phyloP scores from a whole-genome alignment of 2,888 invertebrate genomes.

The Xestobium rufovillosum region DNA sequence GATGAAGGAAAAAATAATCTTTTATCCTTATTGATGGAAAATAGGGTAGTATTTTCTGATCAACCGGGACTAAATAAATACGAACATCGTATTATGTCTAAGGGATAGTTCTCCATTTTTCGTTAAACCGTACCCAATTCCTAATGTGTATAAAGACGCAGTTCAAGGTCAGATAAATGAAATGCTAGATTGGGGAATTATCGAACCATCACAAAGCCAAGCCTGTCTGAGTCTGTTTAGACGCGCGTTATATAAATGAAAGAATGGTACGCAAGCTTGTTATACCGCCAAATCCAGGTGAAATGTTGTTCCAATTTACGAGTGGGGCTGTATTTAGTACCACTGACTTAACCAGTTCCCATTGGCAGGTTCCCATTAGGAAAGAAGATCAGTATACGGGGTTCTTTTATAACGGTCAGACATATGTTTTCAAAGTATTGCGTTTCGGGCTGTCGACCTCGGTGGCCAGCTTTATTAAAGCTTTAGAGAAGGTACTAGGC shows the following conservation, averaged over 20 bases:
- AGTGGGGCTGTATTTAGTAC: too few species aligned
- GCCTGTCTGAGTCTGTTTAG: slow-evolving; percentile 10
- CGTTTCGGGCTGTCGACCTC: background rate
- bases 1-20: too few species aligned
- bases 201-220: slow-evolving; percentile 2
- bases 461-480: background rate
- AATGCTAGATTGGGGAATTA: background rate
- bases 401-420: background rate
- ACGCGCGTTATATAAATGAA: slow-evolving; percentile 12
- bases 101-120: background rate
- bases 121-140: background rate
- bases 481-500: background rate
- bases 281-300: slow-evolving; percentile 1
- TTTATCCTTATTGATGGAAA: too few species aligned
- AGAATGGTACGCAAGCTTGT: slow-evolving; percentile 9
- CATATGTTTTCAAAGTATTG: slow-evolving; percentile 1
- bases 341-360: too few species aligned
- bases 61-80: background rate
- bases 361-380: too few species aligned
- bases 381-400: background rate
- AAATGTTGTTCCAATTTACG: slow-evolving; percentile 2
- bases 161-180: background rate
- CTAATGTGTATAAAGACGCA: background rate
- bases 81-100: background rate
- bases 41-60: background rate